phyloP scores from a whole-genome alignment of 2,888 invertebrate genomes.

The Noctua comes region DNA sequence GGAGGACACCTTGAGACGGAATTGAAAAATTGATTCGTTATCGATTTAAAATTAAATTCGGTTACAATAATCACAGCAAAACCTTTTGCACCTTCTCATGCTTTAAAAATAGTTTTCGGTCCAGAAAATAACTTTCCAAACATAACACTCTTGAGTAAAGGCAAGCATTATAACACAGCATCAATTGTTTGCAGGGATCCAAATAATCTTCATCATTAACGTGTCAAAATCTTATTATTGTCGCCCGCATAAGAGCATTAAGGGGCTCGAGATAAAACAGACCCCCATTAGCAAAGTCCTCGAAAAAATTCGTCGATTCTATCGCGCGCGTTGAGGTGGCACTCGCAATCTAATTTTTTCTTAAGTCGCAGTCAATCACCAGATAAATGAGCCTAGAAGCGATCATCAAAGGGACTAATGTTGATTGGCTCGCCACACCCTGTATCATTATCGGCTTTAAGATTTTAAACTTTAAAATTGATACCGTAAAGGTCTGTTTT shows the following conservation, averaged over 20 bases:
- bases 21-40: conserved; percentile 86
- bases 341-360: conserved; percentile 89
- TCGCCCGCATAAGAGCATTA: conserved; percentile 89
- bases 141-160: not conserved
- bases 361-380: conserved; percentile 86
- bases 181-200: conserved; percentile 52
- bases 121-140: not conserved
- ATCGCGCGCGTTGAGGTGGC: conserved; percentile 87
- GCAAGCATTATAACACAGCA: not conserved
- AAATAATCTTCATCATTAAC: conserved; percentile 84
- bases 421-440: conserved; percentile 84
- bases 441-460: conserved; percentile 37
- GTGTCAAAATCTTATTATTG: conserved; percentile 89
- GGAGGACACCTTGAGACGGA: conserved; percentile 84
- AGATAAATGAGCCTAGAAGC: conserved; percentile 87
- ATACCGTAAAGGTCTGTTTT: conserved; percentile 64
- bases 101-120: not conserved
- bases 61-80: not conserved
- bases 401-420: conserved; percentile 86
- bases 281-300: conserved; percentile 85
- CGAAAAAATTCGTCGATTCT: conserved; percentile 85
- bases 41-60: conserved; percentile 71
- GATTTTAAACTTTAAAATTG: conserved; percentile 65
- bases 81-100: no score
- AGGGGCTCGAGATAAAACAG: conserved; percentile 89